phyloP scores from a whole-genome alignment of 2,888 invertebrate species.

The Watsonalla binaria region DNA sequence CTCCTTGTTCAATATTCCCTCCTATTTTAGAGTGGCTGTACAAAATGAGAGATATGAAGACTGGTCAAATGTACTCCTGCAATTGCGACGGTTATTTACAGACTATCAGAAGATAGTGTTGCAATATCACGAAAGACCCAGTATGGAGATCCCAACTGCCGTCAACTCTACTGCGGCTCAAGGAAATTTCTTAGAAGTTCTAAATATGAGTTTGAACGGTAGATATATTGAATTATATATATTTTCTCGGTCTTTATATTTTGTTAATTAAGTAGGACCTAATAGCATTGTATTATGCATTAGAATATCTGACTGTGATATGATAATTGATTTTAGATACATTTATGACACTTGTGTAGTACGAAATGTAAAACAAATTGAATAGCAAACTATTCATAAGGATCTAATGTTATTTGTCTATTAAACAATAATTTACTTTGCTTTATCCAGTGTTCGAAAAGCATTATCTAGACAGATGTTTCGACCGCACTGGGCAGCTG shows the following conservation, averaged over 20 bases:
- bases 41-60: constrained; percentile 99
- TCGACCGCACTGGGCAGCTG: constrained; percentile 98
- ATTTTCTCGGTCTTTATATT: no score
- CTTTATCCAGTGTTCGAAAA: constrained; percentile 93
- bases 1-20: no score
- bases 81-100: constrained; percentile 91
- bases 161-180: constrained; percentile 93
- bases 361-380: no score
- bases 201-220: constrained; percentile 98
- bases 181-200: constrained; percentile 99
- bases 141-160: constrained; percentile 87
- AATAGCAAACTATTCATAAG: no score
- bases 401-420: neutral
- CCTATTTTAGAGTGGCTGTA: constrained; percentile 87
- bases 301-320: neutral
- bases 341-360: neutral
- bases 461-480: constrained; percentile 97
- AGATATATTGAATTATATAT: constrained; percentile 24
- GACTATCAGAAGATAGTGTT: constrained; percentile 93
- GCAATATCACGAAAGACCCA: constrained; percentile 89
- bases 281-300: no score
- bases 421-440: neutral
- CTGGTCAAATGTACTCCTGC: constrained; percentile 94
- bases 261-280: no score
- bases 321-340: constrained; percentile 5